phyloP scores from a whole-genome alignment of 2,797 vertebrate species.

The Takifugu rubripes region DNA sequence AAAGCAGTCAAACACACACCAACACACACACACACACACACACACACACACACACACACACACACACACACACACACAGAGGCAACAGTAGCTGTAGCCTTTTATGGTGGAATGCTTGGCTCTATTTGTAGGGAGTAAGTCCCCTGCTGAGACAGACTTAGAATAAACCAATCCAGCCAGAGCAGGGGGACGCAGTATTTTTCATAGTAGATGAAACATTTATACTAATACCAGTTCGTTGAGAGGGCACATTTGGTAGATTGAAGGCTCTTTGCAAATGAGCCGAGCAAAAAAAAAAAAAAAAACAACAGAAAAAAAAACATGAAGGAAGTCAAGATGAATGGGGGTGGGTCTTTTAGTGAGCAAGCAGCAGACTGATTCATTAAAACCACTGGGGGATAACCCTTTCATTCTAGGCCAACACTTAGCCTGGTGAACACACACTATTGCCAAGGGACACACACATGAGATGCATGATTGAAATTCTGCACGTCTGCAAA shows the following conservation, averaged over 20 bases:
- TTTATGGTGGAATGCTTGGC: conserved; percentile 58
- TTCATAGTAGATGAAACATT: conserved; percentile 50
- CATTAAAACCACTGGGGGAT: conserved; percentile 55
- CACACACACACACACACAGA: conserved; percentile 8
- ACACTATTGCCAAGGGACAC: conserved; percentile 40
- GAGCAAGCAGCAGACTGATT: conserved; percentile 48
- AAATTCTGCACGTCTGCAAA: conserved; percentile 67
- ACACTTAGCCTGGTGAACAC: conserved; percentile 48
- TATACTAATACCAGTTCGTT: conserved; percentile 39
- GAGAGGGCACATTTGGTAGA: conserved; percentile 27
- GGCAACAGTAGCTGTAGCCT: conserved; percentile 24
- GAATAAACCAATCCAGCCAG: conserved; percentile 37
- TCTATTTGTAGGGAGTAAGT: conserved; percentile 54
- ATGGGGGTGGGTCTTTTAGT: conserved; percentile 28
- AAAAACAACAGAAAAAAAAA: conserved; percentile 1
- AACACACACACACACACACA: background rate
- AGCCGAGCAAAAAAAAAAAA: conserved; percentile 8
- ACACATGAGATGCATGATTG: conserved; percentile 42
- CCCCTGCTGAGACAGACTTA: conserved; percentile 37
- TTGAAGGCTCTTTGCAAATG: background rate
- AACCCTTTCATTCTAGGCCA: conserved; percentile 67
- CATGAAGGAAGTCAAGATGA: conserved; percentile 9
- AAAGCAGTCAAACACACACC: background rate
- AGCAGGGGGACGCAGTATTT: conserved; percentile 23
- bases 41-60: conserved; percentile 4